These are phyloP conservation scores for Falco biarmicus DNA, from an alignment of 2,797 vertebrate genomes.

Conservation along the genomic window DNA sequence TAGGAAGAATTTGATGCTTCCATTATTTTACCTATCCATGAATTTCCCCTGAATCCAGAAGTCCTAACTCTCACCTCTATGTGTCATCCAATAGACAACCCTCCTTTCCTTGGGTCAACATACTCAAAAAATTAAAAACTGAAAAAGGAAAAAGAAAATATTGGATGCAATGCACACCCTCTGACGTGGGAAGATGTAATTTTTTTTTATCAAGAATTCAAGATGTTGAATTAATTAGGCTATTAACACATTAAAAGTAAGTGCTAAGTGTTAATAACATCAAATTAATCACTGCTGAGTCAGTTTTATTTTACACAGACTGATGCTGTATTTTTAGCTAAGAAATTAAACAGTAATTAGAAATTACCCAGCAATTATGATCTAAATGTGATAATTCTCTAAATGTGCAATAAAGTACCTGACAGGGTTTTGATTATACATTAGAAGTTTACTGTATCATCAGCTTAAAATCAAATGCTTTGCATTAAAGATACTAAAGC, in stretches of 20 bases:
- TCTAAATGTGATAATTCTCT: conserved; percentile 44
- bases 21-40: not conserved
- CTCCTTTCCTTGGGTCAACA: not conserved
- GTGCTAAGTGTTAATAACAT: conserved; percentile 61
- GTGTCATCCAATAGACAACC: not conserved
- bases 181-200: not conserved
- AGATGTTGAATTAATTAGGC: conserved; percentile 58
- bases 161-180: not conserved
- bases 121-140: not conserved
- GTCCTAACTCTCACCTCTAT: not conserved
- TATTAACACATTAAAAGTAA: conserved; percentile 63
- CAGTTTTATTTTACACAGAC: conserved; percentile 61
- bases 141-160: not conserved
- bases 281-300: conserved; percentile 66
- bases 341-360: conserved; percentile 72
- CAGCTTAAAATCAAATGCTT: not conserved
- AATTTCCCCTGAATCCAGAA: not conserved
- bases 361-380: conserved; percentile 68
- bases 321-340: conserved; percentile 56
- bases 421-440: conserved; percentile 38
- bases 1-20: not conserved
- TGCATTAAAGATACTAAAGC: not conserved
- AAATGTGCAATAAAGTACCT: conserved; percentile 51
- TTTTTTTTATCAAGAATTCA: conserved; percentile 30
- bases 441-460: conserved; percentile 16